Conservation (phyloP, 2,888 invertebrate species). For the Hirtodrosophila cameraria region DNA sequence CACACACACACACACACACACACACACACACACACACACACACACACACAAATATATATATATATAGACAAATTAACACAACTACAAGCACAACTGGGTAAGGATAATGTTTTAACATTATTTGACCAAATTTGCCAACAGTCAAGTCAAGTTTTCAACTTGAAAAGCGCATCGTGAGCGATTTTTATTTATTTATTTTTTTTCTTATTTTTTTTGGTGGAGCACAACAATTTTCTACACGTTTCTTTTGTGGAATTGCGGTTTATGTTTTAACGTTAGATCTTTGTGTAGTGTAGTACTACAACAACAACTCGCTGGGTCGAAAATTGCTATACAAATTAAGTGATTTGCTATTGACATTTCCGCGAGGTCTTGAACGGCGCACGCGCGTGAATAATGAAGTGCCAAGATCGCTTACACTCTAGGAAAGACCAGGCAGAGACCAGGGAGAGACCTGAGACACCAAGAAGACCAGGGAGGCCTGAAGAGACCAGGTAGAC, state of each 20-base stretch:
- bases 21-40: no score
- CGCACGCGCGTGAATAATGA: constrained; percentile 79
- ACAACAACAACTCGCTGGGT: constrained; percentile 30
- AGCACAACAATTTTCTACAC: constrained; percentile 71
- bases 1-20: no score
- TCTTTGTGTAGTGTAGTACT: no score
- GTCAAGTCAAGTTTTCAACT: constrained; percentile 49
- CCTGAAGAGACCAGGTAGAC: no score
- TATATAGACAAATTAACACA: constrained; percentile 52
- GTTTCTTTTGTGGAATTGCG: constrained; percentile 48
- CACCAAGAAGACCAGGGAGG: no score
- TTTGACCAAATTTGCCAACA: constrained; percentile 67
- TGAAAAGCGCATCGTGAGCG: constrained; percentile 65
- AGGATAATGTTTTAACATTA: constrained; percentile 74
- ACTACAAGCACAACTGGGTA: constrained; percentile 32
- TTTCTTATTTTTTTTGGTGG: constrained; percentile 1
- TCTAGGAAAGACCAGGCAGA: constrained; percentile 23
- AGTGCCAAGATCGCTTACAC: constrained; percentile 79
- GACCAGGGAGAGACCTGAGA: background rate
- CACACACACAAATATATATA: no score
- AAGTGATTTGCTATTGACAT: constrained; percentile 81
- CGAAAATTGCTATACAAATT: constrained; percentile 79
- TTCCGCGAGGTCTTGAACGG: constrained; percentile 73
- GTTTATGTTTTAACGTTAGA: constrained; percentile 26
- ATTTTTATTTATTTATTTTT: constrained; percentile 8